phyloP scores from a whole-genome alignment of 2,888 invertebrate species.

The Endotricha flammealis region DNA sequence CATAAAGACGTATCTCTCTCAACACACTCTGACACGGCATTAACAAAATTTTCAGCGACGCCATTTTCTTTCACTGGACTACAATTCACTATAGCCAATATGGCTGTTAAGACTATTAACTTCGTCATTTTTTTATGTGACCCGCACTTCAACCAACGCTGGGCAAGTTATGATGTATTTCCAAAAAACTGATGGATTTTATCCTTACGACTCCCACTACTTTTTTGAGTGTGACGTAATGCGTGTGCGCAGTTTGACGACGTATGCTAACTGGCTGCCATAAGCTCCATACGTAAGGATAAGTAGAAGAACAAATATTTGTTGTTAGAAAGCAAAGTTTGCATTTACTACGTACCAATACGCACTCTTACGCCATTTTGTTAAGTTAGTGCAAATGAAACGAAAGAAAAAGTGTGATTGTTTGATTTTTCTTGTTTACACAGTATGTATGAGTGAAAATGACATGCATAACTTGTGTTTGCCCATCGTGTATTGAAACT shows the following conservation, averaged over 20 bases:
- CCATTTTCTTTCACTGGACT: constrained; percentile 60
- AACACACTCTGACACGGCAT: constrained; percentile 76
- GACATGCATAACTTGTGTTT: constrained; percentile 27
- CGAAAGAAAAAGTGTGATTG: constrained; percentile 75
- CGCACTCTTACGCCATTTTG: constrained; percentile 49
- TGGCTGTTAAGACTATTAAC: constrained; percentile 50
- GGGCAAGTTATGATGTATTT: constrained; percentile 67
- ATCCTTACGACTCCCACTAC: constrained; percentile 68
- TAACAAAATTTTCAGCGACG: constrained; percentile 62
- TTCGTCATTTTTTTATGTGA: constrained; percentile 54
- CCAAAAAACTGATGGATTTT: constrained; percentile 70
- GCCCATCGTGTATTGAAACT: constrained; percentile 15
- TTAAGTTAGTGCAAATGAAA: constrained; percentile 64
- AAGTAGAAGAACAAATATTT: constrained; percentile 77
- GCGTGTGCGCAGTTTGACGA: constrained; percentile 55
- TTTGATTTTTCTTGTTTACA: constrained; percentile 60
- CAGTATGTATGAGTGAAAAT: constrained; percentile 41
- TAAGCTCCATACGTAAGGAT: constrained; percentile 57
- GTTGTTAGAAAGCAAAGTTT: constrained; percentile 73
- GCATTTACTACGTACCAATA: constrained; percentile 57
- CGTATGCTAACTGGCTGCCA: constrained; percentile 54
- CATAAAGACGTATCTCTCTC: constrained; percentile 79
- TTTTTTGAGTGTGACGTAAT: constrained; percentile 58
- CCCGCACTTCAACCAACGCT: constrained; percentile 52
- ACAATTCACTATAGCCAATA: constrained; percentile 57